Base-by-base conservation (phyloP, 2,888 invertebrate genomes). In the Cryptocephalus primarius region DNA sequence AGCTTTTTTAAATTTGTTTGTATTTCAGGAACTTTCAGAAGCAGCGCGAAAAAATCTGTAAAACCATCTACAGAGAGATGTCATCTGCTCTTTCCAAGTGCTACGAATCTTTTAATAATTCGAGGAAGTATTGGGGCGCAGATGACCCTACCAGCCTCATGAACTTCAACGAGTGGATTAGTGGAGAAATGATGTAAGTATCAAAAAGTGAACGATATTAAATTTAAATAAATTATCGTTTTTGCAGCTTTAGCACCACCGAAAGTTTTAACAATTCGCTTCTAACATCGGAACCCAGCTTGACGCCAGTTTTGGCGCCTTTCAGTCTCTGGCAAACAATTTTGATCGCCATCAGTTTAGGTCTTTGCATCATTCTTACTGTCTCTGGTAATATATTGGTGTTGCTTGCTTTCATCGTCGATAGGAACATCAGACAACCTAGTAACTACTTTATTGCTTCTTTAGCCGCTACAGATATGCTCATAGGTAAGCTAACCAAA, bases 371-470 rank as follows among this genome's bases (percentile, higher is more conserved):
- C 59, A 76, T 96, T 40, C 76, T 95, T 55, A 96, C 96, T 0
- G 87, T 96, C 50, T 85, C 88, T 51, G 99, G 99, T 45, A 99
- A 99, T 68, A 88, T 96, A 45, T 78, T 99, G 53, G 96, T 97
- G 46, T 78, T 97, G 45, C 73, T 95, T 58, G 93, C 95, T 40
- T 97, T 97, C 71, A 85, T 94, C 51, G 89, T 96, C 39, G 96
- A 95, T 71, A 76, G 94, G 49, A 86, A 88, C 55, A 90, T 90
- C 61, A 75, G 99, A 46, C 96, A 97, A 67, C 97, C 99, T 32
- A 95, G 95, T 70, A 99, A 99, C 75, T 99, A 97, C 75, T 99
- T 97, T 76, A 96, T 99, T 55, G 96, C 96, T 8, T 97, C 97
- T 1, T 77, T 99, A 52, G 99, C 99, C 41, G 91, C 95, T 47